phyloP scores from a whole-genome alignment of 2,888 invertebrate species.

The Heliothis peltigera region DNA sequence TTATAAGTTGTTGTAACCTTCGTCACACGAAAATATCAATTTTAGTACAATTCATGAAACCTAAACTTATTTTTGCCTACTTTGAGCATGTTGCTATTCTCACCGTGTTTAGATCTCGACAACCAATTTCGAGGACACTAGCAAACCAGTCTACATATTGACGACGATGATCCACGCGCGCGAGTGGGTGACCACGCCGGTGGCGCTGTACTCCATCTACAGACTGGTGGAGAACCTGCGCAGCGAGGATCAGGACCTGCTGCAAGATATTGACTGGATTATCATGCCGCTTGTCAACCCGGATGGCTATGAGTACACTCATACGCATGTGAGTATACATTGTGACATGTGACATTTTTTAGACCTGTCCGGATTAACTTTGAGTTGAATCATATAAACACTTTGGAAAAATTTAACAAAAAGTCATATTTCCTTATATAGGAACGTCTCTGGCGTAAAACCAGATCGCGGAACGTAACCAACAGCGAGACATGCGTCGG shows the following conservation, averaged over 20 bases:
- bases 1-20: too few species aligned
- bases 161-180: constrained; percentile 91
- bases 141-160: constrained; percentile 87
- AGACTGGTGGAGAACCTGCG: constrained; percentile 88
- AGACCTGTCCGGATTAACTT: too few species aligned
- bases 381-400: too few species aligned
- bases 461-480: constrained; percentile 78
- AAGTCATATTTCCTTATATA: constrained; percentile 59
- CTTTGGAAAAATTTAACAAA: too few species aligned
- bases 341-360: too few species aligned
- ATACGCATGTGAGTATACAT: constrained; percentile 86
- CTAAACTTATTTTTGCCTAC: neutral
- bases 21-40: too few species aligned
- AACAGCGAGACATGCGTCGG: constrained; percentile 86
- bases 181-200: constrained; percentile 92
- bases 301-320: constrained; percentile 92
- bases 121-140: constrained; percentile 77
- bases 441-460: constrained; percentile 91
- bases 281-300: constrained; percentile 92
- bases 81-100: neutral
- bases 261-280: constrained; percentile 91
- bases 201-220: constrained; percentile 89
- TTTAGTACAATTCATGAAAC: neutral
- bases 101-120: constrained; percentile 87
- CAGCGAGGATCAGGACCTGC: constrained; percentile 76